Base-by-base conservation (phyloP, 2,888 invertebrate species). In the Melanotus villosus region DNA sequence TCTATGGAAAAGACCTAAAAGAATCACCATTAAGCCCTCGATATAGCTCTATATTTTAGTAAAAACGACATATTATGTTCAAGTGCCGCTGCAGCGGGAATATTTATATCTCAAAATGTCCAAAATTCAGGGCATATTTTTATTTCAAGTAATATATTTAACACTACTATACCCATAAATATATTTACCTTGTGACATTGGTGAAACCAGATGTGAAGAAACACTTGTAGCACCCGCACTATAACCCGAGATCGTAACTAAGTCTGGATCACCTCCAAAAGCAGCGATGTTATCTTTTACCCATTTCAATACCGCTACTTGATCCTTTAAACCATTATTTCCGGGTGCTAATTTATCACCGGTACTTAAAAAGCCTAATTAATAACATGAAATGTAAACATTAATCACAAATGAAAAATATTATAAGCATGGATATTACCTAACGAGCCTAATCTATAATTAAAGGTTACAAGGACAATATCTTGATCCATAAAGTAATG, bases 281-380 rank as follows among this genome's bases (percentile, higher is more conserved):
- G 0, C 83, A 0, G 85, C 87, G 52, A 92, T 91, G 77, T 92
- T 91, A 38, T 88, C 79, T 77, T 88, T 87, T 0, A 92, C 83
- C 92, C 92, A 92, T 71, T 88, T 87, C 68, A 92, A 80, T 0
- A 89, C 90, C 4, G 85, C 83, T 1, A 91, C 91, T 82, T 92
- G 92, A 81, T 93, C 92, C 79, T 92, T 92, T 41, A 91, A 82
- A 0, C 91, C 92, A 74, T 89, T 87, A 80, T 93, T 92, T 1
- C 92, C 92, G 0, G 91, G 89, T 0, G 90, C 90, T 43, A 88
- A 84, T 41, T 86, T 84, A 54, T 91, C 91, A 0, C 91, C 92
- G 0, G 91, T 91, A 74, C 90, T 89, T 2, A 84, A 63, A 57
- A 84, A 84, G 26, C 85, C 85, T 80, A 67, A 64, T 54, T 68